Base-by-base conservation (phyloP, 1,140 invertebrate genomes). In the Calliopsis andreniformis region DNA sequence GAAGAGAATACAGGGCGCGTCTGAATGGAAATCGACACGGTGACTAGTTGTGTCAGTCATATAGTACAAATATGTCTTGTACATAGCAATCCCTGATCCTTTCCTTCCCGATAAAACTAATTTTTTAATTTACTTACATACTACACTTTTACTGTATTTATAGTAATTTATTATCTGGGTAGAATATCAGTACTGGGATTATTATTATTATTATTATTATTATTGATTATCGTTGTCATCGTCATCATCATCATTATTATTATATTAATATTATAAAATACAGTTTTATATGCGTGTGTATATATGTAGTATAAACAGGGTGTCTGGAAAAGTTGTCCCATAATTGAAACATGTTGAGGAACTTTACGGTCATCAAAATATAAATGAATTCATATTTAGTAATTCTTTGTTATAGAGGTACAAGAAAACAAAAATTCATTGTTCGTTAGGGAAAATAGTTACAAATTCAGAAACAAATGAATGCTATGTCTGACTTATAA, bases 91-190 rank as follows among this genome's bases (percentile, higher is more conserved):
- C 88, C 82, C 79, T 64, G 85, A 86, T 76, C 84, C 88, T 56
- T 45, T 42, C 62, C 71, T 49, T 10, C 83, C 79, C 39, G 67
- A 75, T 78, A 76, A 82, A 81, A 73, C 79, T 84, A 89, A 90
- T 90, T 90, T 87, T 87, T 90, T 91, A 90, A 91, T 89, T 91
- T 89, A 91, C 88, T 90, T 87, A 91, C 85, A 89, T 87, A 85
- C 88, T 86, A 91, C 88, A 91, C 89, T 91, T 88, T 90, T 87
- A 90, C 87, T 91, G 91, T 92, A 92, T 91, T 89, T 92, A 92
- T 92, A 92, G 91, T 92, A 92, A n/a, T 92, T 92, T 92, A 92
- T 92, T 92, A 92, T 89, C 91, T 92, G 92, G 91, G 90, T 92
- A 92, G 91, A 90, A 91, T 80, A 88, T 89, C 89, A 92, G 91